Conservation (phyloP, 2,888 invertebrate species). For the Xanthorhoe spadicearia region DNA sequence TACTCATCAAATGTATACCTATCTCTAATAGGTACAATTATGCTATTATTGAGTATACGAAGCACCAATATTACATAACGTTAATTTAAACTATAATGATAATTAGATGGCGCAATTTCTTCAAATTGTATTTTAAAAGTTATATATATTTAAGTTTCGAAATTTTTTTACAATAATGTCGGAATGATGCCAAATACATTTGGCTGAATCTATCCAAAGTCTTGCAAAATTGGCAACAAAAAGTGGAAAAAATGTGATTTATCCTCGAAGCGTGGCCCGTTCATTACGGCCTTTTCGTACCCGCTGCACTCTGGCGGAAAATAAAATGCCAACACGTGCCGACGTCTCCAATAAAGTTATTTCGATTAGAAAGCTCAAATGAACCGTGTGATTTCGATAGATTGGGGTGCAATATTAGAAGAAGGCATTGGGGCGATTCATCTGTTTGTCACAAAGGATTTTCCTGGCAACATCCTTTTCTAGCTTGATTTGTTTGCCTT, state of each 20-base stretch:
- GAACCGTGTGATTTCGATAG: slow-evolving; percentile 39
- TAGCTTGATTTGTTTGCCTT: neutral
- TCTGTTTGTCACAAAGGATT: slow-evolving; percentile 29
- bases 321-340: slow-evolving; percentile 56
- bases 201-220: slow-evolving; percentile 12
- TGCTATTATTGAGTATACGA: too few relatives aligned
- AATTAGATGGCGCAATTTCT: too few relatives aligned
- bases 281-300: slow-evolving; percentile 52
- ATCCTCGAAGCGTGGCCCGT: slow-evolving; percentile 55
- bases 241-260: slow-evolving; percentile 58
- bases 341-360: slow-evolving; percentile 35
- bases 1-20: too few relatives aligned
- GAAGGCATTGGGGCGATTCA: slow-evolving; percentile 20
- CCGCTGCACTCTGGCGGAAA: slow-evolving; percentile 52
- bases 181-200: neutral
- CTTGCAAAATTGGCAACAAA: slow-evolving; percentile 24
- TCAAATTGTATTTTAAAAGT: too few relatives aligned
- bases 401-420: slow-evolving; percentile 36
- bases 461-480: neutral
- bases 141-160: too few relatives aligned
- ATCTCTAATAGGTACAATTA: too few relatives aligned
- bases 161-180: neutral
- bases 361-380: slow-evolving; percentile 42
- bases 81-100: too few relatives aligned
- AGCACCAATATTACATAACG: too few relatives aligned